These are phyloP conservation scores for Campoplex capitator DNA, from an alignment of 2,888 invertebrate genomes.

Conservation along the genomic window DNA sequence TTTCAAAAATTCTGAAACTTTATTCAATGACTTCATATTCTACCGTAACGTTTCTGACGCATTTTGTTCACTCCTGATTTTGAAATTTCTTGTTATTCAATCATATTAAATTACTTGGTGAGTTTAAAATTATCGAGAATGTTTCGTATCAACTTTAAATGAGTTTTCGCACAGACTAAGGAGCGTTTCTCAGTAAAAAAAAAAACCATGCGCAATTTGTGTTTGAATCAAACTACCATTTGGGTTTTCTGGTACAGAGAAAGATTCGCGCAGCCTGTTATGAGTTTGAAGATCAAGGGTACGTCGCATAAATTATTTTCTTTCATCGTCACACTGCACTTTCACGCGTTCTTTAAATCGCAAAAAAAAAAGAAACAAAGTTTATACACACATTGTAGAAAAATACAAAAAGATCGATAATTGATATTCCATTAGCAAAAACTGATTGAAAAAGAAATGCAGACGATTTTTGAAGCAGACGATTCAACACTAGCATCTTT, in stretches of 20 bases:
- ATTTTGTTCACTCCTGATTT: background rate
- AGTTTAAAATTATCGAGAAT: background rate
- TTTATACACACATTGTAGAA: background rate
- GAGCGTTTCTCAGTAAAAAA: background rate
- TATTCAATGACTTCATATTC: background rate
- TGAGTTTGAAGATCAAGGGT: background rate
- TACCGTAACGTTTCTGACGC: background rate
- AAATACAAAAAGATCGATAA: background rate
- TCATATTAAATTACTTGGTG: background rate
- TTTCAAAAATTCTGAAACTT: background rate
- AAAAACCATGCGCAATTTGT: background rate
- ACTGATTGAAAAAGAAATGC: background rate
- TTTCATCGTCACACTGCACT: background rate
- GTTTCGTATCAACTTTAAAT: background rate
- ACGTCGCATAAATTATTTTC: background rate
- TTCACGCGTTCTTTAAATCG: background rate
- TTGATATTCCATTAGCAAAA: background rate
- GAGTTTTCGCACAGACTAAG: background rate
- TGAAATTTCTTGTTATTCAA: background rate
- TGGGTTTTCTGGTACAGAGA: background rate
- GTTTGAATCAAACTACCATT: background rate
- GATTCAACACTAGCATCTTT: background rate
- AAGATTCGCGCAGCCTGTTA: background rate
- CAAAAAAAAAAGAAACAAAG: background rate
- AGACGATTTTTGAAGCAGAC: background rate